A percentile compares a stretch with the other conserved stretches of the same genome.
These are phyloP conservation scores for Drosophila aldrichi DNA, from an alignment of 2,888 invertebrate genomes.

Conservation along the genomic window DNA sequence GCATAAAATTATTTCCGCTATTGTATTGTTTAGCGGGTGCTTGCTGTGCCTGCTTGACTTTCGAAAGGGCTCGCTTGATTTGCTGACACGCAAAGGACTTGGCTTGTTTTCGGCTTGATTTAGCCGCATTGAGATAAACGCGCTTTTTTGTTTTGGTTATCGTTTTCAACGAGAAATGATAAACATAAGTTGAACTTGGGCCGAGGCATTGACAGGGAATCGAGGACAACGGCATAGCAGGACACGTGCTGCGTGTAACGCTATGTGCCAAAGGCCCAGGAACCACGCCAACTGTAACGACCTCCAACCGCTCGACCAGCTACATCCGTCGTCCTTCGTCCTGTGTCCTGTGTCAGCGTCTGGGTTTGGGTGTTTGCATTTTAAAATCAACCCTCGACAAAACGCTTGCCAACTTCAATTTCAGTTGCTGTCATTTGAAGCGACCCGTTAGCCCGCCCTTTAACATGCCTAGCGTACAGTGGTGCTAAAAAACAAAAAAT, in stretches of 20 bases:
- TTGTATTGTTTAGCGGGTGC: conserved; percentile 64
- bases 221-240: conserved; percentile 32
- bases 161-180: conserved; percentile 50
- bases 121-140: conserved; percentile 69
- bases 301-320: conserved; percentile 26
- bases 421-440: conserved; percentile 73
- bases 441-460: conserved; percentile 32
- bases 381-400: conserved; percentile 76
- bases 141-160: conserved; percentile 67
- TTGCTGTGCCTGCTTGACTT: conserved; percentile 28
- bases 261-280: conserved; percentile 59
- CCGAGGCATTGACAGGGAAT: conserved; percentile 50
- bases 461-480: conserved; percentile 25
- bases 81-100: conserved; percentile 58
- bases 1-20: conserved; percentile 76
- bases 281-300: conserved; percentile 46
- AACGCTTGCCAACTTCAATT: conserved; percentile 77
- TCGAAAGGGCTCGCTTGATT: conserved; percentile 54
- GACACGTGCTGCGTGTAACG: conserved; percentile 65
- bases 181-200: conserved; percentile 56
- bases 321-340: conserved; percentile 19
- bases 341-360: conserved; percentile 18
- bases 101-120: conserved; percentile 55
- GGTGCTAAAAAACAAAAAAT: background rate
- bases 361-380: conserved; percentile 70